phyloP scores from a whole-genome alignment of 1,140 invertebrate genomes.

The Drosophila orosa region DNA sequence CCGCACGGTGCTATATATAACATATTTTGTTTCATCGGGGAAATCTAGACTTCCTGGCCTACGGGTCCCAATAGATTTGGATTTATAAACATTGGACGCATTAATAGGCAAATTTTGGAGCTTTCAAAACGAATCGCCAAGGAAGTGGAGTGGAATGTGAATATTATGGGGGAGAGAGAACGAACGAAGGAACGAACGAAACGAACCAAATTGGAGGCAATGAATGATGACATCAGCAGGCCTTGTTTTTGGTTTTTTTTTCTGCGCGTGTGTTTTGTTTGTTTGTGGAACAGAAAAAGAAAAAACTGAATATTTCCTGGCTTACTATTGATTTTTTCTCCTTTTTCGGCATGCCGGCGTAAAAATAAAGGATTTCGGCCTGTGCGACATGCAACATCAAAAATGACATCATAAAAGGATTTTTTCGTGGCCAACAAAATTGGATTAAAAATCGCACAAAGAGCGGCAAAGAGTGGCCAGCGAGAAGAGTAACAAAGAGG shows the following conservation, averaged over 20 bases:
- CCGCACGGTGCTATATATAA: background rate
- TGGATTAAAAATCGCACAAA: constrained; percentile 42
- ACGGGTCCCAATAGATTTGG: background rate
- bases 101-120: background rate
- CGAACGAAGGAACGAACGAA: constrained; percentile 1
- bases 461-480: background rate
- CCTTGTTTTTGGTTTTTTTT: background rate
- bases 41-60: background rate
- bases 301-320: constrained; percentile 17
- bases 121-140: background rate
- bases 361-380: constrained; percentile 19
- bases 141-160: constrained; percentile 5
- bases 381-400: constrained; percentile 32
- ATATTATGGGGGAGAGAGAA: background rate
- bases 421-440: constrained; percentile 29
- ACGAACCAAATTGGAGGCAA: constrained; percentile 22
- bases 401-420: constrained; percentile 48
- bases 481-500: background rate
- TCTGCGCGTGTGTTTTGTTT: constrained; percentile 10
- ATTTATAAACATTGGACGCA: constrained; percentile 4
- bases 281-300: constrained; percentile 15
- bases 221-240: constrained; percentile 40
- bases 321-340: constrained; percentile 34
- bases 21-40: background rate
- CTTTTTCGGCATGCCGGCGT: background rate